These are phyloP conservation scores for Xylophagus ater DNA, from an alignment of 2,888 invertebrate genomes.

Conservation along the genomic window DNA sequence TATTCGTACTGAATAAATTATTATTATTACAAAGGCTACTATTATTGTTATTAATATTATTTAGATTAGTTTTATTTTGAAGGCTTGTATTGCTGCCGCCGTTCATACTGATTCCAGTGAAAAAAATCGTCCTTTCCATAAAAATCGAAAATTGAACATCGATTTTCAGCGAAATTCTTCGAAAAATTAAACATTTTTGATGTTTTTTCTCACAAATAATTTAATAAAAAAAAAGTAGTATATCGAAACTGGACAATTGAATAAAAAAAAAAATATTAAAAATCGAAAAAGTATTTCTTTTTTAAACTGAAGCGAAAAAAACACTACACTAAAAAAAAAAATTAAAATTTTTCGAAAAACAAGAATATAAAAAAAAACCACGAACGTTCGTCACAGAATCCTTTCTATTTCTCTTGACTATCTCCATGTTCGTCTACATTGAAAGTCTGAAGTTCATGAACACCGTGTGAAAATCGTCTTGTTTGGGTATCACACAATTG, in stretches of 20 bases:
- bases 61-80: too few species aligned
- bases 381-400: too few species aligned
- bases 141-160: conserved; percentile 36
- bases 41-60: conserved; percentile 21
- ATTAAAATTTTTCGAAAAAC: too few species aligned
- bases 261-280: conserved; percentile 15
- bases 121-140: conserved; percentile 32
- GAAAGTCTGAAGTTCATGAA: too few species aligned
- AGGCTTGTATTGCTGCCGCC: conserved; percentile 34
- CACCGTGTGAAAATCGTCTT: too few species aligned
- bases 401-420: too few species aligned
- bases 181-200: conserved; percentile 14
- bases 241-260: too few species aligned
- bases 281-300: too few species aligned
- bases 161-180: conserved; percentile 32
- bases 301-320: conserved; percentile 8
- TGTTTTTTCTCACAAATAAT: neutral
- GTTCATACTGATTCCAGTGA: conserved; percentile 39
- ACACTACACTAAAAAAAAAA: neutral
- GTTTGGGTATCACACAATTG: too few species aligned
- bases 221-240: too few species aligned
- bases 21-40: conserved; percentile 28
- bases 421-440: too few species aligned
- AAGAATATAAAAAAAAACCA: conserved; percentile 15
- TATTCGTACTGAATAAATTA: conserved; percentile 35